A percentile compares a stretch with the other conserved stretches of the same genome.
These are phyloP conservation scores for Plusia festucae DNA, from an alignment of 2,888 invertebrate genomes.

Conservation along the genomic window DNA sequence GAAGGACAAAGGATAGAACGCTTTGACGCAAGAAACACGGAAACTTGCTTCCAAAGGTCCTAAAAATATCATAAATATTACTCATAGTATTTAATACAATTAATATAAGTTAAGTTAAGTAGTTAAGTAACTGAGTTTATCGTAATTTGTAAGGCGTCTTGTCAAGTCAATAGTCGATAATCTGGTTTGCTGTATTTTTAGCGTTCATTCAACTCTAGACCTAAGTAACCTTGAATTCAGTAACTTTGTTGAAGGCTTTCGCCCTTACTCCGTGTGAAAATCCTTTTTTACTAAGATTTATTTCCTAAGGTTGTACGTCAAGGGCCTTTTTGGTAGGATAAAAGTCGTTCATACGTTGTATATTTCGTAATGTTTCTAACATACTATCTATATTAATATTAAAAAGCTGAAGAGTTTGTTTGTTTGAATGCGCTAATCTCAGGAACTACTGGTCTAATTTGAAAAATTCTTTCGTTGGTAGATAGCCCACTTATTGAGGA, in stretches of 20 bases:
- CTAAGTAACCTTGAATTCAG: constrained; percentile 3
- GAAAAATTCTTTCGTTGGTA: too few relatives aligned
- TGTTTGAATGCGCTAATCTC: too few relatives aligned
- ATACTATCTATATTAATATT: too few relatives aligned
- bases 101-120: background rate
- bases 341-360: too few relatives aligned
- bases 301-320: too few relatives aligned
- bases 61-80: background rate
- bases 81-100: background rate
- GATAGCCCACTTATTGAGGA: too few relatives aligned
- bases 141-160: constrained; percentile 1
- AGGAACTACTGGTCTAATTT: too few relatives aligned
- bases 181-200: background rate
- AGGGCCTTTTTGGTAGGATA: too few relatives aligned
- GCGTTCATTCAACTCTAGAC: constrained; percentile 7
- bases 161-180: background rate
- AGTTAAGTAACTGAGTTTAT: background rate
- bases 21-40: constrained; percentile 40
- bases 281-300: background rate
- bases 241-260: background rate
- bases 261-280: background rate
- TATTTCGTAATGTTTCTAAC: too few relatives aligned
- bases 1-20: constrained; percentile 50
- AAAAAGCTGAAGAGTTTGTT: too few relatives aligned
- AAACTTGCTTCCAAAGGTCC: constrained; percentile 20